phyloP scores from a whole-genome alignment of 1,140 invertebrate genomes.

The Pseudomyrmex pallidus region DNA sequence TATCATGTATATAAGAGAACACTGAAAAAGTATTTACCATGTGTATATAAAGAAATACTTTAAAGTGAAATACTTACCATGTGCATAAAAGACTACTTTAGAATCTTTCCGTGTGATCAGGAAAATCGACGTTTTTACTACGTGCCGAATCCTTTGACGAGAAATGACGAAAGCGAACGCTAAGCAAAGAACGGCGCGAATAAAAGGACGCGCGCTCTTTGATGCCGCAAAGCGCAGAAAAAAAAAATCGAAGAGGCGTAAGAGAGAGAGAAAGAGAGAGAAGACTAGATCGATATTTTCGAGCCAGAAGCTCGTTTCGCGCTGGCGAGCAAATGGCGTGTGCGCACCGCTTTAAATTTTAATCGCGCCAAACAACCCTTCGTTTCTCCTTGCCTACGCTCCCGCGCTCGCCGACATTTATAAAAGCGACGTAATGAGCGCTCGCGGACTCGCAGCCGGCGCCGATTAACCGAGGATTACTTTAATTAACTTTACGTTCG shows the following conservation, averaged over 20 bases:
- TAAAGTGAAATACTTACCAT: no score
- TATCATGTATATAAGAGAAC: no score
- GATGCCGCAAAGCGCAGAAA: neutral
- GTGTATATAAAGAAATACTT: no score
- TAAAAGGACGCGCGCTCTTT: constrained; percentile 39
- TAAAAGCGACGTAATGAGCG: constrained; percentile 58
- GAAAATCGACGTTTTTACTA: no score
- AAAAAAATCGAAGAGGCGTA: neutral
- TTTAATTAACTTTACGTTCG: constrained; percentile 60
- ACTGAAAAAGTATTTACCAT: no score
- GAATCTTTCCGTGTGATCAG: no score
- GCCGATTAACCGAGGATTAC: constrained; percentile 59
- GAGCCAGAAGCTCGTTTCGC: constrained; percentile 7
- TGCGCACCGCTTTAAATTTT: constrained; percentile 53
- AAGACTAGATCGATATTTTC: constrained; percentile 35
- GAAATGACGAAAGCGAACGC: constrained; percentile 5
- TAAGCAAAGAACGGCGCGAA: constrained; percentile 5
- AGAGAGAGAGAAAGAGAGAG: neutral
- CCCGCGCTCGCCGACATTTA: neutral
- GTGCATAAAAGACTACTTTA: no score
- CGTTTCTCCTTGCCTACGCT: neutral
- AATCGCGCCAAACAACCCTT: constrained; percentile 28
- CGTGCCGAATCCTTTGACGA: neutral
- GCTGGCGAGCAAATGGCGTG: constrained; percentile 38
- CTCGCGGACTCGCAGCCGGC: neutral